Evolutionary conservation across 2,113 vertebrate species (phyloP).

Genomic region (Andinoacara biseriatus): DNA sequence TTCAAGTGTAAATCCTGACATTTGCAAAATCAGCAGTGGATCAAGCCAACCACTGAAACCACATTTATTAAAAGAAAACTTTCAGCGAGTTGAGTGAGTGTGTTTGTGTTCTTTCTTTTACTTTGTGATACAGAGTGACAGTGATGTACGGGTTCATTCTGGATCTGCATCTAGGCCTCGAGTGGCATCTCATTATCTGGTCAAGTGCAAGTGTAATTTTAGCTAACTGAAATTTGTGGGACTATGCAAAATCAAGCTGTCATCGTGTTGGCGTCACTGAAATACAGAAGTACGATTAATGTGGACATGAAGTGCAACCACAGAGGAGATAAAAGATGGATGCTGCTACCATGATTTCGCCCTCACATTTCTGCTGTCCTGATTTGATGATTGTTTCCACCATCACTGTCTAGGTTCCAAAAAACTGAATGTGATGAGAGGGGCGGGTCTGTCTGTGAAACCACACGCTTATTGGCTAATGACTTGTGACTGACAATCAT

Average conservation of each 20-base stretch:
- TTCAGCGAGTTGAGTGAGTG: too few species aligned
- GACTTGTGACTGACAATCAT: not conserved
- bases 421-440: not conserved
- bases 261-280: too few species aligned
- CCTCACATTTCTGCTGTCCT: not conserved
- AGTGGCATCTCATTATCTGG: too few species aligned
- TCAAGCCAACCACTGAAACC: too few species aligned
- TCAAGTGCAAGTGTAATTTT: not conserved
- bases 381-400: not conserved
- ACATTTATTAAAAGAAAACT: too few species aligned
- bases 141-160: not conserved
- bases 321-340: not conserved
- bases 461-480: fast-evolving
- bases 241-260: not conserved
- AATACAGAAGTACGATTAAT: not conserved
- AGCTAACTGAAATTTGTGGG: not conserved
- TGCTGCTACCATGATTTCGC: not conserved
- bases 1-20: too few species aligned
- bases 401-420: not conserved
- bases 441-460: not conserved
- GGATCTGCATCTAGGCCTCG: too few species aligned
- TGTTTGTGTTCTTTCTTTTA: too few species aligned
- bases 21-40: too few species aligned
- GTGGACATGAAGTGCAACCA: not conserved
- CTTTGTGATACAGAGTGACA: too few species aligned